Evolutionary conservation across 2,888 invertebrate genomes (phyloP).

Genomic region (Cephus runcator): DNA sequence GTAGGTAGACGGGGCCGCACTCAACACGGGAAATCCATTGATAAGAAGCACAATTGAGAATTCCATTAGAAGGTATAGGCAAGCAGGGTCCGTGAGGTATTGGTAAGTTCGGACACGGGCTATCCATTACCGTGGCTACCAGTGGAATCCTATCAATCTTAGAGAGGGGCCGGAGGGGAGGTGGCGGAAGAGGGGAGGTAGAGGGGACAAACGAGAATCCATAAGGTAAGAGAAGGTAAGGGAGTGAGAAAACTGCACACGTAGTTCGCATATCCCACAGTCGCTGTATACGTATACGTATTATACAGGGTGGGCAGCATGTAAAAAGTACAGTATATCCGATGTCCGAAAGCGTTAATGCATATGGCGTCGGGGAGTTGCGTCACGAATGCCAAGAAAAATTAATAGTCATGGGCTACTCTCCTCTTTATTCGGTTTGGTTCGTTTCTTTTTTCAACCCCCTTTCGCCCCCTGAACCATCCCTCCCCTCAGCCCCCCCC

Average conservation of each 20-base stretch:
- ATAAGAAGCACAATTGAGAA: conserved; percentile 54
- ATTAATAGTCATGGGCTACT: conserved; percentile 44
- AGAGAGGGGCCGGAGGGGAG: conserved; percentile 11
- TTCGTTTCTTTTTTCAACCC: background rate
- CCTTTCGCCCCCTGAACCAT: too few species aligned
- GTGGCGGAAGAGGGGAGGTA: too few species aligned
- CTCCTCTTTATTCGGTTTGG: background rate
- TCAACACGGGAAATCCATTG: conserved; percentile 38
- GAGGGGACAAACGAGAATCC: too few species aligned
- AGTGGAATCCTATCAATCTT: conserved; percentile 58
- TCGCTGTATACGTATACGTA: too few species aligned
- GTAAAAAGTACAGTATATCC: conserved; percentile 14
- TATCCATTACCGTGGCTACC: conserved; percentile 56
- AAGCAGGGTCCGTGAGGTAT: conserved; percentile 32
- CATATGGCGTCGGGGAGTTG: conserved; percentile 29
- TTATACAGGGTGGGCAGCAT: too few species aligned
- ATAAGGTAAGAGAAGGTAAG: too few species aligned
- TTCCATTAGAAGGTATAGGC: conserved; percentile 56
- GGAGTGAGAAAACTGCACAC: too few species aligned
- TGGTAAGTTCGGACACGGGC: conserved; percentile 56
- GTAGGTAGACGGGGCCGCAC: conserved; percentile 30
- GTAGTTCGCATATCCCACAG: too few species aligned
- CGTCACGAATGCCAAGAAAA: conserved; percentile 39
- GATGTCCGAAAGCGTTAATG: conserved; percentile 47
- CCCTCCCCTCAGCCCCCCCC: too few species aligned